Conservation (phyloP, 2,113 vertebrate species). For the Accipiter cooperii region DNA sequence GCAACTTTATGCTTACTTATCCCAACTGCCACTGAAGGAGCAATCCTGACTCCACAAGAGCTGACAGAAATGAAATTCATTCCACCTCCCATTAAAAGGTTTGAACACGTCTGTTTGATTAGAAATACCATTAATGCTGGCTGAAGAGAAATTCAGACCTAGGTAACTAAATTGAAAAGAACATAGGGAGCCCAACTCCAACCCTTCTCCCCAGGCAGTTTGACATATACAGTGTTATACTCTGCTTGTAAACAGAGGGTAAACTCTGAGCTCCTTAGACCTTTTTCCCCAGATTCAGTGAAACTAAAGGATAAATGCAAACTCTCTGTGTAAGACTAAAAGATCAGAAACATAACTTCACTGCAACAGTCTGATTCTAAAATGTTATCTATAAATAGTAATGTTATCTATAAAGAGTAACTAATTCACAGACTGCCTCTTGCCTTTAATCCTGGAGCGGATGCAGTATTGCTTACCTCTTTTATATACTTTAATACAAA, state of each 20-base stretch:
- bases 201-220: background rate
- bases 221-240: background rate
- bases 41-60: background rate
- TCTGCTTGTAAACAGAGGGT: background rate
- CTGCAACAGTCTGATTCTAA: background rate
- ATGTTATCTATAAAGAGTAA: background rate
- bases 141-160: background rate
- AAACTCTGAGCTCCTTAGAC: background rate
- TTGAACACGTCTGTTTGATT: background rate
- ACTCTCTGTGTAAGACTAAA: background rate
- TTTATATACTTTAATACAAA: background rate
- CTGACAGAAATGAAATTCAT: background rate
- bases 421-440: background rate
- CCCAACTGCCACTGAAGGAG: background rate
- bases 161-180: background rate
- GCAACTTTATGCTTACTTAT: background rate
- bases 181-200: background rate
- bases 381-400: background rate
- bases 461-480: background rate
- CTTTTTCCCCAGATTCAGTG: background rate
- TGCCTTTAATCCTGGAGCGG: background rate
- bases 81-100: background rate
- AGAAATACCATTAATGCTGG: background rate
- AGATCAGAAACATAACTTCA: background rate
- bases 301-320: background rate